Evolutionary conservation across 2,888 invertebrate species (phyloP), one percentile per base, ranked within the genome.

Genomic region (Caenorhabditis afra): DNA sequence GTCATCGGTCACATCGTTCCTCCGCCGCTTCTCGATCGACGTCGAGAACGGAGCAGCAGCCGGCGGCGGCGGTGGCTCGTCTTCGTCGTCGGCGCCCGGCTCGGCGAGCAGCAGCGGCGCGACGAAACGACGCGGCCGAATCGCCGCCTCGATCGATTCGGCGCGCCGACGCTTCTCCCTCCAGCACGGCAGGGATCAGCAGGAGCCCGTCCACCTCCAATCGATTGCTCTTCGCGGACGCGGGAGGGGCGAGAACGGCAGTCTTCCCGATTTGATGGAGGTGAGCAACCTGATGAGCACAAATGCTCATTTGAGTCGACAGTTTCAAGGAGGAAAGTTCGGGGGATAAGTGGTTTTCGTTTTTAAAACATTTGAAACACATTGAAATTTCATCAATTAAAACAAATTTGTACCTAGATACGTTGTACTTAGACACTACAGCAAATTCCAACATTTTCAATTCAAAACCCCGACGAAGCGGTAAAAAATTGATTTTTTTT

Each of bases 121-220:
- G 2, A 45, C 66, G 14, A 67, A 67, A 47, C 59, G 78, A 49
- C 66, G 74, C 22, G 66, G 78, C 16, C 41, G 79, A 14, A 75
- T 77, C 12, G 78, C 75, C 4, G 81, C 81, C 1, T 67, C 78
- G 22, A 65, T 83, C 20, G 81, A 85, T 39, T 85, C 83, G 16
- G 85, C 85, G 1, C 58, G 85, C 29, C 58, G 85, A n/a, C 65
- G 85, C 12, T 83, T 85, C 62, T 85, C 85, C 10, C 74, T 85
- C 3, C 85, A 85, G 55, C 82, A 73, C 18, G 18, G 52, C 11
- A 22, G 57, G 0, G 41, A 45, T 14, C 68, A n/a, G n/a, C n/a
- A 68, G 35, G 66, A 71, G 47, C 71, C 71, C 3, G 62, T 78
- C n/a, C 67, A 79, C 37, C 12, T 74, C 4, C 73, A 79, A 16